Conservation (phyloP, 2,113 vertebrate genomes). For the Nematolebias whitei region DNA sequence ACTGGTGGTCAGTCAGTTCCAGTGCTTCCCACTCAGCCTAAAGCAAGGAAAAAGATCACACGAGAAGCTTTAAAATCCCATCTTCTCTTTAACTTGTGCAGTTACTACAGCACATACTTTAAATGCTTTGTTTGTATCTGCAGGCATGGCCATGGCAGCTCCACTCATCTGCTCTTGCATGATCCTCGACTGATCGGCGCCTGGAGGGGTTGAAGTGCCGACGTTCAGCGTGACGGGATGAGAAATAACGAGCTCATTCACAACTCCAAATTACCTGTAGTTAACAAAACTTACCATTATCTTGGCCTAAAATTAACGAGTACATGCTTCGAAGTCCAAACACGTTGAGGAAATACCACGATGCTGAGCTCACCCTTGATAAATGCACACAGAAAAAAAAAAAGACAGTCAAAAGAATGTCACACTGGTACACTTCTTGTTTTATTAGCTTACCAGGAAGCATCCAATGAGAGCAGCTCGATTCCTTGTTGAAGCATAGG, state of each 20-base stretch:
- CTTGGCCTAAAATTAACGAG: conserved; percentile 96
- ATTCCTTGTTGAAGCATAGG: conserved; percentile 98
- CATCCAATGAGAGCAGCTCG: conserved; percentile 95
- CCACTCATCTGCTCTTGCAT: conserved; percentile 99
- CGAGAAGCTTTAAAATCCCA: conserved; percentile 9
- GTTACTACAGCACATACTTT: conserved; percentile 83
- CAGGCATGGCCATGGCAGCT: conserved; percentile 98
- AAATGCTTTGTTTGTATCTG: conserved; percentile 98
- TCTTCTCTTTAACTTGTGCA: too few species aligned
- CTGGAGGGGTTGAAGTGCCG: conserved; percentile 63
- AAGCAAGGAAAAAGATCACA: conserved; percentile 22
- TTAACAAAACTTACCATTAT: conserved; percentile 86
- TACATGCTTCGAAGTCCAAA: conserved; percentile 99
- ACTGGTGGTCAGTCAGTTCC: conserved; percentile 96
- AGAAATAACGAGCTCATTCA: not conserved
- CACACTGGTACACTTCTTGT: not conserved
- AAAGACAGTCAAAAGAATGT: not conserved
- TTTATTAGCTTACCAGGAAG: conserved; percentile 88
- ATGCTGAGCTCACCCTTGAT: conserved; percentile 96
- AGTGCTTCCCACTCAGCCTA: conserved; percentile 98
- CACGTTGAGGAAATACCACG: conserved; percentile 99
- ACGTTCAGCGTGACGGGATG: not conserved
- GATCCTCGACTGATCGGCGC: conserved; percentile 95
- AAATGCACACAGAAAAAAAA: conserved; percentile 21
- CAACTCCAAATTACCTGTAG: not conserved